Base-by-base conservation (phyloP, 2,113 vertebrate genomes). In the Oxygymnocypris stewartii region DNA sequence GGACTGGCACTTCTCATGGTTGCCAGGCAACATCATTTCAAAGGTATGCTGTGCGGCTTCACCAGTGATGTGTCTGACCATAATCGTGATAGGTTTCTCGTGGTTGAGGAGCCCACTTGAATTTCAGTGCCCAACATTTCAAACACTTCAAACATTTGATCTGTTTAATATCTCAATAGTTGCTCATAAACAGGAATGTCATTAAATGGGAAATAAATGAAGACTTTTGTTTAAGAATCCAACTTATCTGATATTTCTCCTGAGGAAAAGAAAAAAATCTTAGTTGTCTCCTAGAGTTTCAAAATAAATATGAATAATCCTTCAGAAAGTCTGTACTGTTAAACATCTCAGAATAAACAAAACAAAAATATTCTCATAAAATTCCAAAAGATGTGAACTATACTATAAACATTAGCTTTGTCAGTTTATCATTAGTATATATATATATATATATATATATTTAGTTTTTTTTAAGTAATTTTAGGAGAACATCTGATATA, bases 1-100 rank as follows among this genome's bases (percentile, higher is more conserved):
- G 82, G 83, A 87, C 91, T 87, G 90, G 87, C 90, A 91, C 85
- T 88, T 90, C 90, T 89, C 84, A 61, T 80, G 75, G 93, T 95
- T 95, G 93, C 94, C 89, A 90, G 89, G 94, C 92, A 95, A 95
- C 94, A 86, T 84, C 49, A 47, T 88, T 90, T 93, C 87, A 91
- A 93, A 92, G 81, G 88, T 87, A 86, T 71, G 82, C 87, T 91
- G 87, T 87, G 89, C 88, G 86, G 88, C 89, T 85, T 86, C 79
- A 47, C 86, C 78, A 85, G 8, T 74, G 88, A 75, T 87, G 86
- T 87, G 47, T 49, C 82, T 85, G 86, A 85, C 87, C 86, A 87
- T 91, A 92, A 92, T 90, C 87, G 20, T 81, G 79, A 69, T 37
- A 74, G 63, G 59, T 16, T 89, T 90, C 57, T 75, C 82, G 87